phyloP scores from a whole-genome alignment of 2,113 vertebrate genomes.

The Rafetus swinhoei region DNA sequence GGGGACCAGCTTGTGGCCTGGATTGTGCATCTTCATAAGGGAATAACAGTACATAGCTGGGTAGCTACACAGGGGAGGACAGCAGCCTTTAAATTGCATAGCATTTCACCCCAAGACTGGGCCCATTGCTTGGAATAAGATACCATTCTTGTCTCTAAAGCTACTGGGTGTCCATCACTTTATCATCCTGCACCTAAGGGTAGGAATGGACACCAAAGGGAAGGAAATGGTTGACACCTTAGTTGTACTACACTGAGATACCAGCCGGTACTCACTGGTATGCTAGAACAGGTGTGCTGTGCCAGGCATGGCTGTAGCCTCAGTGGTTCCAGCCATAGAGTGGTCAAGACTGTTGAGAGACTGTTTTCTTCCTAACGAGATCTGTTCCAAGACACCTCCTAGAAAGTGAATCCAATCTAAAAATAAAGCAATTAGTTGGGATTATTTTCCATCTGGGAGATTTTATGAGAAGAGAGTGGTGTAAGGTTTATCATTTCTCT shows the following conservation, averaged over 20 bases:
- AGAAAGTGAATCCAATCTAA: too few relatives aligned
- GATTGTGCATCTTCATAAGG: neutral
- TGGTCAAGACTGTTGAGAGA: neutral
- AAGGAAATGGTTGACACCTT: neutral
- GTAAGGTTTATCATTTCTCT: neutral
- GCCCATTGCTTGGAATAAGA: too few relatives aligned
- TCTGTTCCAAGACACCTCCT: too few relatives aligned
- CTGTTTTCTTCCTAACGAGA: too few relatives aligned
- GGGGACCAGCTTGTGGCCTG: conserved; percentile 3
- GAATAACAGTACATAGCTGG: neutral
- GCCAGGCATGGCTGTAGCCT: neutral
- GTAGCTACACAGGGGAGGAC: neutral
- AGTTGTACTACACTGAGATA: neutral
- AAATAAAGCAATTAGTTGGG: fast-evolving
- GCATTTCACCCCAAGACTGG: too few relatives aligned
- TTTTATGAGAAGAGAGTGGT: neutral
- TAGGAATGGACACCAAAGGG: neutral
- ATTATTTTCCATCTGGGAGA: neutral
- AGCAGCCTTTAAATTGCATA: neutral
- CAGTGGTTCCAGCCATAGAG: neutral
- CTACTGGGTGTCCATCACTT: neutral
- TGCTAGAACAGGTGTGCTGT: neutral
- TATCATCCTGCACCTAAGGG: neutral
- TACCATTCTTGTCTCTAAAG: too few relatives aligned
- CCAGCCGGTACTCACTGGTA: neutral